Evolutionary conservation across 2,888 invertebrate genomes (phyloP), one percentile per base, ranked within the genome.

Genomic region (Drosophila putrida): DNA sequence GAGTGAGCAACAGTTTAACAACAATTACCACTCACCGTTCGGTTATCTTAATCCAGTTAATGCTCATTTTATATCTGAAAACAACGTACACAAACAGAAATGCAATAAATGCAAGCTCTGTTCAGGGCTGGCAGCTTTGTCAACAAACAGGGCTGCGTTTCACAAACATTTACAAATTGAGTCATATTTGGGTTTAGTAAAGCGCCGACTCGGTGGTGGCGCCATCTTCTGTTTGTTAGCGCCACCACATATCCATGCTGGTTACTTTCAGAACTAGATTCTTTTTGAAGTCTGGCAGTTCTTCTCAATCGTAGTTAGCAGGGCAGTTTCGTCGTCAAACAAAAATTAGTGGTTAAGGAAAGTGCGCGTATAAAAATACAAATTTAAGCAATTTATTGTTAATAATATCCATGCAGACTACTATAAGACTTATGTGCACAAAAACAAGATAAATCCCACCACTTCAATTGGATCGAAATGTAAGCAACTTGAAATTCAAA

Each of bases 41-140:
- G 2, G 82, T 82, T 33, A 82, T 82, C 35, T 82, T 82, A 15
- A 82, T 82, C 82, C 82, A 82, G 36, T 82, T 82, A 9, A 82
- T 82, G 53, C 82, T 82, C 82, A 82, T 82, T 25, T 13, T 9
- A 55, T 4, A 20, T 41, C 6, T 10, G 9, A 3, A 33, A 25
- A 46, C 28, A 43, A 65, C 27, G 58, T 35, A 50, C 46, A 47
- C 33, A 44, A 41, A 28, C 41, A 28, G 8, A 51, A 53, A 53
- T 35, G 47, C 41, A 68, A 54, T 49, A 38, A 10, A 1, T 50
- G 28, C 13, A 61, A 36, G 9, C 9, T n/a, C 2, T 10, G 5
- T 20, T 11, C 25, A 35, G 43, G n/a, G 43, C 54, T 46, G 53
- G 9, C 11, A 46, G 27, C 25, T 11, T 10, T 20, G 20, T 20